Evolutionary conservation across 2,797 vertebrate species (phyloP).

Genomic region (Tapirus indicus): DNA sequence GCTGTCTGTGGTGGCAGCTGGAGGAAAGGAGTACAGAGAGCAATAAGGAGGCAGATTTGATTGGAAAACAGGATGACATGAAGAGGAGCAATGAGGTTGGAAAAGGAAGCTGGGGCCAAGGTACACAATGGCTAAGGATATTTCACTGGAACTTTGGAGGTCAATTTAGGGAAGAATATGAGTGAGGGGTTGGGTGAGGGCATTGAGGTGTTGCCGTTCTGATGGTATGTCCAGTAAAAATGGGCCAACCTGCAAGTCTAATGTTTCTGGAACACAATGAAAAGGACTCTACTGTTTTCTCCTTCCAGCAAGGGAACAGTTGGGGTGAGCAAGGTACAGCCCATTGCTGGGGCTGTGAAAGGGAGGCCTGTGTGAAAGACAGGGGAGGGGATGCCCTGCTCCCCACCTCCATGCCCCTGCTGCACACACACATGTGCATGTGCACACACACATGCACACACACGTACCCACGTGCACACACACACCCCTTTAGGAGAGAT

Average conservation of each 20-base stretch:
- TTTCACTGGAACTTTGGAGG: neutral
- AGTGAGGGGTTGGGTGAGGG: fast-evolving
- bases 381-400: too few relatives aligned
- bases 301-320: neutral
- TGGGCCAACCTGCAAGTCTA: neutral
- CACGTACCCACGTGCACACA: neutral
- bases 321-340: fast-evolving
- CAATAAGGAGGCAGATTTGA: too few relatives aligned
- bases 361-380: neutral
- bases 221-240: neutral
- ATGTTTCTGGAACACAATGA: fast-evolving
- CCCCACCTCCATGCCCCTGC: neutral
- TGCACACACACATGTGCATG: neutral
- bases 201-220: fast-evolving
- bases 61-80: neutral
- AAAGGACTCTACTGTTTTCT: neutral
- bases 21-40: neutral
- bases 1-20: neutral
- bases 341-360: too few relatives aligned
- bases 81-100: neutral
- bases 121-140: neutral
- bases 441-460: too few relatives aligned
- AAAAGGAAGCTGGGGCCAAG: neutral
- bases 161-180: fast-evolving
- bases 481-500: neutral